phyloP scores from a whole-genome alignment of 37 sponge, comb jelly and placozoan species.

The Lycopodina hypogea region DNA sequence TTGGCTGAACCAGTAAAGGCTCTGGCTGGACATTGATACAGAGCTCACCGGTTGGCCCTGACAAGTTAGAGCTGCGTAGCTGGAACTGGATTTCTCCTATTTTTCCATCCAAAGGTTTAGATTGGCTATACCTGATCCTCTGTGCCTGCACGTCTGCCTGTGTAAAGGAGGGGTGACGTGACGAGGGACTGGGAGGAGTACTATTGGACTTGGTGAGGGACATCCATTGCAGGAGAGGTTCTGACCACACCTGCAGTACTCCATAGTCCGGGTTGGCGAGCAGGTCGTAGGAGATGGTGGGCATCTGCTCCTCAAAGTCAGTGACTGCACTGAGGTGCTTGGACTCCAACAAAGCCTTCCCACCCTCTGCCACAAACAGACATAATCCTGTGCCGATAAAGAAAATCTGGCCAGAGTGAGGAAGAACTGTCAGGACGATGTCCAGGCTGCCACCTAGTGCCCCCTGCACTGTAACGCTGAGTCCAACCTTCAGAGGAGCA shows the following conservation, averaged over 20 bases:
- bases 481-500: background rate
- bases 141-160: slow-evolving; percentile 18
- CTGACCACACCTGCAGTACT: background rate
- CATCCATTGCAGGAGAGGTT: background rate
- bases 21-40: slow-evolving; percentile 25
- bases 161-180: slow-evolving; percentile 22
- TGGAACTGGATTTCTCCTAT: slow-evolving; percentile 9
- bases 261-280: slow-evolving; percentile 13
- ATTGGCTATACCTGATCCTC: slow-evolving; percentile 38
- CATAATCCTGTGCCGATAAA: background rate
- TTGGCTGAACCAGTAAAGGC: background rate
- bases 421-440: background rate
- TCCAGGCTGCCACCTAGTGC: background rate
- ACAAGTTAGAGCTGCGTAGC: slow-evolving; percentile 23
- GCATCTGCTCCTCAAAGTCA: slow-evolving; percentile 45
- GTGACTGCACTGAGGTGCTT: slow-evolving; percentile 29
- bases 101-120: background rate
- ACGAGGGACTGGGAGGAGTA: background rate
- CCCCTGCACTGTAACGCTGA: slow-evolving; percentile 6
- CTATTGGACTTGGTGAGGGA: background rate
- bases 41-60: slow-evolving; percentile 6
- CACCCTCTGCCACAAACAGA: slow-evolving; percentile 28
- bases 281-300: slow-evolving; percentile 20
- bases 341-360: background rate
- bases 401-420: slow-evolving; percentile 19